Evolutionary conservation across 2,797 vertebrate species (phyloP).

Genomic region (Triplophysa bombifrons): DNA sequence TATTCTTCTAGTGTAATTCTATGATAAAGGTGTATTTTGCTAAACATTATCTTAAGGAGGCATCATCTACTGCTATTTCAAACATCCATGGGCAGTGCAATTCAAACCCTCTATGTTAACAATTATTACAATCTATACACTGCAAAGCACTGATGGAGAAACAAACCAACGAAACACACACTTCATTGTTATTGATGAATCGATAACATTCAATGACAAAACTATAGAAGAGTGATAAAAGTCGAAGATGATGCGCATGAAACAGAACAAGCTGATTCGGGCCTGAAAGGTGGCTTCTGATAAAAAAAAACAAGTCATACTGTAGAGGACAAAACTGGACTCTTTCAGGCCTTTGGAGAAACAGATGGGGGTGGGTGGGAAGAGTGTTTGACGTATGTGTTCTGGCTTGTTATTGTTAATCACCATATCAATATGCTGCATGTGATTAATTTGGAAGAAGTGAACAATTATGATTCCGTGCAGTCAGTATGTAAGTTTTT

Average conservation of each 20-base stretch:
- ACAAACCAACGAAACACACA: slow-evolving; percentile 27
- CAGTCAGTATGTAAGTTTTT: slow-evolving; percentile 74
- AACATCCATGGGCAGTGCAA: slow-evolving; percentile 39
- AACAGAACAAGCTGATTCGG: slow-evolving; percentile 68
- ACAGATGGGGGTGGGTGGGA: slow-evolving; percentile 67
- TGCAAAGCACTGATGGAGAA: slow-evolving; percentile 54
- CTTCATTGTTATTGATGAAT: slow-evolving; percentile 59
- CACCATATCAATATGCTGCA: slow-evolving; percentile 82
- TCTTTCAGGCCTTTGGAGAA: slow-evolving; percentile 65
- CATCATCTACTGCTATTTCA: not conserved
- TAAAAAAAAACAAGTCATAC: slow-evolving; percentile 90
- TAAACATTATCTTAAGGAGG: not conserved
- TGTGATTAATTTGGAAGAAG: slow-evolving; percentile 95
- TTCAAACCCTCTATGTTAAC: slow-evolving; percentile 63
- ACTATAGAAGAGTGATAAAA: slow-evolving; percentile 26
- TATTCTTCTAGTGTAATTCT: not conserved
- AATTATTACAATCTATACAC: slow-evolving; percentile 64
- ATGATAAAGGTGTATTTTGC: not conserved
- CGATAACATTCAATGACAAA: slow-evolving; percentile 60
- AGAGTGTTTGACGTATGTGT: slow-evolving; percentile 86
- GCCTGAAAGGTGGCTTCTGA: slow-evolving; percentile 81
- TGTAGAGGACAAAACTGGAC: slow-evolving; percentile 79
- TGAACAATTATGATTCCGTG: slow-evolving; percentile 87
- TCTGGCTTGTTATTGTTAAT: slow-evolving; percentile 85
- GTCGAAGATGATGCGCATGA: slow-evolving; percentile 22